phyloP scores from a whole-genome alignment of 2,113 vertebrate genomes.

The Colistium nudipinnis region DNA sequence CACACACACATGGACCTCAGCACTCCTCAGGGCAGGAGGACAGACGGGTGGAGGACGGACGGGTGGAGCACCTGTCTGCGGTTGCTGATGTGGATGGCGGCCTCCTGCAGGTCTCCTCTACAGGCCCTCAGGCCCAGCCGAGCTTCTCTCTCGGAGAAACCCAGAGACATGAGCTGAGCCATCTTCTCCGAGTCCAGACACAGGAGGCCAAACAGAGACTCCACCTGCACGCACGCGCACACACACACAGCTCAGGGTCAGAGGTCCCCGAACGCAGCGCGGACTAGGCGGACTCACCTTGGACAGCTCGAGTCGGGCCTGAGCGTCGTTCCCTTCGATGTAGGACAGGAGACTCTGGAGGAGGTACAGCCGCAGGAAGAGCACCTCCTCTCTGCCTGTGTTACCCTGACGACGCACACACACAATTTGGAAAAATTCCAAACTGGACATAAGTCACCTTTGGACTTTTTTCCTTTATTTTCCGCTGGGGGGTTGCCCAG shows the following conservation, averaged over 20 bases:
- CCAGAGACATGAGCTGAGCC: conserved; percentile 84
- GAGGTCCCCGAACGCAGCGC: too few species aligned
- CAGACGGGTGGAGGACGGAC: not conserved
- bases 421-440: too few species aligned
- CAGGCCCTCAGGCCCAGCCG: conserved; percentile 92
- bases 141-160: conserved; percentile 90
- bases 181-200: conserved; percentile 88
- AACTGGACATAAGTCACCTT: too few species aligned
- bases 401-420: conserved; percentile 83
- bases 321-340: conserved; percentile 86
- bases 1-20: not conserved
- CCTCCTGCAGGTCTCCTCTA: conserved; percentile 85
- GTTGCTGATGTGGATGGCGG: conserved; percentile 86
- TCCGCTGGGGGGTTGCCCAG: too few species aligned
- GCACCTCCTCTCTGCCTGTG: conserved; percentile 91
- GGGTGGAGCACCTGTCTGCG: conserved; percentile 85
- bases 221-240: conserved; percentile 77
- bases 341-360: conserved; percentile 92
- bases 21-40: too few species aligned
- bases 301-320: conserved; percentile 83
- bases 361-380: conserved; percentile 93
- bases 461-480: too few species aligned
- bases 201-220: conserved; percentile 83
- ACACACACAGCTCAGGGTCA: not conserved
- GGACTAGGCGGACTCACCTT: conserved; percentile 84